A percentile compares a stretch with the other conserved stretches of the same genome.
Conservation (phyloP, 1,140 invertebrate species). For the Atta colombica region DNA sequence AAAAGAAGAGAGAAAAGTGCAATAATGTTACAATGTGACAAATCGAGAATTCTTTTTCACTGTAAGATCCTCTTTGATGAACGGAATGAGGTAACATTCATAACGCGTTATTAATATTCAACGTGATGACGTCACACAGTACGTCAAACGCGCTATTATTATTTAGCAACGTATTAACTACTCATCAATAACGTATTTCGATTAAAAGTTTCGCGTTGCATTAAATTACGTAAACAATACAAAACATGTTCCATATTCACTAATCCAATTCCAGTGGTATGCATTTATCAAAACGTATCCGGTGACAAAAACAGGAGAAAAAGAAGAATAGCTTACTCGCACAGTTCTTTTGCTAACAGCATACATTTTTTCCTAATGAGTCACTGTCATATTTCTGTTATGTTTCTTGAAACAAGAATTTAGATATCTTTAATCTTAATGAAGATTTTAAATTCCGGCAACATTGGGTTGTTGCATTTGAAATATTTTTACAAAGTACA, state of each 20-base stretch:
- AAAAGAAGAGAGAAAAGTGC: neutral
- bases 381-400: neutral
- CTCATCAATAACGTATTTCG: neutral
- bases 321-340: neutral
- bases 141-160: slow-evolving; percentile 35
- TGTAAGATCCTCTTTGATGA: neutral
- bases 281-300: neutral
- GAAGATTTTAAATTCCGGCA: neutral
- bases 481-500: neutral
- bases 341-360: neutral
- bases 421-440: neutral
- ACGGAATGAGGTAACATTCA: neutral
- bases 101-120: slow-evolving; percentile 26
- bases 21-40: neutral
- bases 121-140: slow-evolving; percentile 16
- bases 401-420: neutral
- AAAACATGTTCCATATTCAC: neutral
- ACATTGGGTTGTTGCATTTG: neutral
- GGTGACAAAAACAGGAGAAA: slow-evolving; percentile 4
- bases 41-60: slow-evolving; percentile 15
- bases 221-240: neutral
- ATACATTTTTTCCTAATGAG: neutral
- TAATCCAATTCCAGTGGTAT: neutral
- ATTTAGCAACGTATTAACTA: slow-evolving; percentile 1
- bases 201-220: neutral